Conservation (phyloP, 1,140 invertebrate species). For the Pseudomyrmex flavicornis region DNA sequence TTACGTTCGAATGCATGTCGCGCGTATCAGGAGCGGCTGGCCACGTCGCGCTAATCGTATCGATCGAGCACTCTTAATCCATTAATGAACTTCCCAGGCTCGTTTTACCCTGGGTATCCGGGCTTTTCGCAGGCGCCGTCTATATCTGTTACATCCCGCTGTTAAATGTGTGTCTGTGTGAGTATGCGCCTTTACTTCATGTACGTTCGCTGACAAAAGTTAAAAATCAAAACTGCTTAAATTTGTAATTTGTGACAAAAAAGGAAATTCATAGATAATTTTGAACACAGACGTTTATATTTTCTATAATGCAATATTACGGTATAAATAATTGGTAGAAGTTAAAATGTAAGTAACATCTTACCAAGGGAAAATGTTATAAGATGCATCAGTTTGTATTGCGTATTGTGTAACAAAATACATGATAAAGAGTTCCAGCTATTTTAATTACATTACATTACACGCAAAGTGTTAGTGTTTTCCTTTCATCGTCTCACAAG, state of each 20-base stretch:
- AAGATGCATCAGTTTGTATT: not conserved
- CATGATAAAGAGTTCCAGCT: not conserved
- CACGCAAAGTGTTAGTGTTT: not conserved
- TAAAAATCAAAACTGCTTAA: constrained; percentile 8
- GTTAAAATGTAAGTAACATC: too few relatives aligned
- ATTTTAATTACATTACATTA: not conserved
- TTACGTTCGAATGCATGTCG: constrained; percentile 70
- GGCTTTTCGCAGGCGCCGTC: constrained; percentile 71
- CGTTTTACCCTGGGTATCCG: constrained; percentile 73
- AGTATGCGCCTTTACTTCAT: constrained; percentile 47
- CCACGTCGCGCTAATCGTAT: constrained; percentile 74
- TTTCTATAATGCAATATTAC: not conserved
- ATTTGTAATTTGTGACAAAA: not conserved
- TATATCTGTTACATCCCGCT: constrained; percentile 62
- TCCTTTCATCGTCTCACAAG: not conserved
- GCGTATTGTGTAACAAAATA: not conserved
- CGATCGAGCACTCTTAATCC: constrained; percentile 80
- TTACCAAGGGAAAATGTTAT: not conserved
- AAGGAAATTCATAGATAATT: not conserved
- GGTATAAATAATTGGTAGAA: too few relatives aligned
- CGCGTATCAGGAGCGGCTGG: constrained; percentile 60
- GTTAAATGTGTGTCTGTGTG: constrained; percentile 40
- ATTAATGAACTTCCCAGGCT: constrained; percentile 79
- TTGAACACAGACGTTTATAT: not conserved
- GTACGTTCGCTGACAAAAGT: constrained; percentile 64